These are phyloP conservation scores for Agelaius tricolor DNA, from an alignment of 2,113 vertebrate species.

Conservation along the genomic window DNA sequence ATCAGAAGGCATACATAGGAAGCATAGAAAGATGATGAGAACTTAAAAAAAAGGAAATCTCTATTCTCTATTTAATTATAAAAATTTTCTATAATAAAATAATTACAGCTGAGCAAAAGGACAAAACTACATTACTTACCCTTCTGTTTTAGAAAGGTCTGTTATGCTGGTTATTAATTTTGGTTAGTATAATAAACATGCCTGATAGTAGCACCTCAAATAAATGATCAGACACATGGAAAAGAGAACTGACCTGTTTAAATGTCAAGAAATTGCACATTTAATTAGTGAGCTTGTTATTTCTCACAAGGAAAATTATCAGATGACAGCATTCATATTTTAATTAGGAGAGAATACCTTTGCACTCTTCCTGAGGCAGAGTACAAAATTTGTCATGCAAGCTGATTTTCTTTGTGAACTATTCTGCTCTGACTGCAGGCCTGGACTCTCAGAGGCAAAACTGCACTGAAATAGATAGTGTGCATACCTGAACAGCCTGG, in stretches of 20 bases:
- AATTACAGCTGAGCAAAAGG: background rate
- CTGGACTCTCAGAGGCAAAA: background rate
- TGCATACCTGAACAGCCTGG: background rate
- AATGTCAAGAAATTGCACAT: slow-evolving; percentile 58
- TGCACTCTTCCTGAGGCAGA: slow-evolving; percentile 30
- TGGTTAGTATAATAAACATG: slow-evolving; percentile 45
- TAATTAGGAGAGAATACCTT: slow-evolving; percentile 64
- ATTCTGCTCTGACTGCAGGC: background rate
- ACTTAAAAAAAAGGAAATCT: background rate
- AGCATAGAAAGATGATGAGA: background rate
- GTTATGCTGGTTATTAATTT: slow-evolving; percentile 38
- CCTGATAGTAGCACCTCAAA: slow-evolving; percentile 32
- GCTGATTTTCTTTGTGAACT: background rate
- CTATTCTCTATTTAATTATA: background rate
- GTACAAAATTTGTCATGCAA: background rate
- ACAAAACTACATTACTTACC: background rate
- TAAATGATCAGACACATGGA: slow-evolving; percentile 15
- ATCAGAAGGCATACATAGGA: background rate
- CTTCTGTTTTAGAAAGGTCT: slow-evolving; percentile 2
- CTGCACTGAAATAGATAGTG: background rate
- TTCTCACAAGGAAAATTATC: slow-evolving; percentile 43
- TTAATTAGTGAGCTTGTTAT: slow-evolving; percentile 65
- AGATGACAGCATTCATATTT: slow-evolving; percentile 63
- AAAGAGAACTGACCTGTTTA: slow-evolving; percentile 38
- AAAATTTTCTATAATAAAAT: background rate